Percentiles rank a stretch among this genome's conserved stretches.
These are phyloP conservation scores for Coregonus sp. DNA, from an alignment of 2,797 vertebrate genomes.

Conservation along the genomic window DNA sequence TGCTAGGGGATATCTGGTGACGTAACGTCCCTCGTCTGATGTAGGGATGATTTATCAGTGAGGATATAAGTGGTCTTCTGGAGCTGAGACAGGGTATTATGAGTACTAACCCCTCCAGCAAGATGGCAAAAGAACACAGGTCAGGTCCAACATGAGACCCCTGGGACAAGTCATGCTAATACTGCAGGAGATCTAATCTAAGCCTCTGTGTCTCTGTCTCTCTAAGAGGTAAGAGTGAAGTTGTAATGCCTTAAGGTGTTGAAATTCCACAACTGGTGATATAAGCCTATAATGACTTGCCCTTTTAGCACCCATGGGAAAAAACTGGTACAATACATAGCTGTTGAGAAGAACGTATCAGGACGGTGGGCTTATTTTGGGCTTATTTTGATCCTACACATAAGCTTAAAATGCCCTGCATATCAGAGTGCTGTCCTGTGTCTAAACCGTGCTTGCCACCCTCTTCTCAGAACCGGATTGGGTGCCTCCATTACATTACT, in stretches of 20 bases:
- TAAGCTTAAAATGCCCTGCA: not conserved
- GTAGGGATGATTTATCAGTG: not conserved
- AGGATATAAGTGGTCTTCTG: not conserved
- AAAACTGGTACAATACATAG: not conserved
- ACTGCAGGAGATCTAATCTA: not conserved
- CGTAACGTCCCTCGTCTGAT: not conserved
- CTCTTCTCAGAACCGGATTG: not conserved
- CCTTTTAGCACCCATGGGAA: slow-evolving; percentile 29
- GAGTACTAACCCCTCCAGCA: not conserved
- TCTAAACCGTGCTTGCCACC: not conserved
- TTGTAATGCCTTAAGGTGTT: slow-evolving; percentile 15
- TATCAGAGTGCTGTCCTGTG: not conserved
- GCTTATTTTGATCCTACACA: not conserved
- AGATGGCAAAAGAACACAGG: not conserved
- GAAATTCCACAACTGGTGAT: slow-evolving; percentile 31
- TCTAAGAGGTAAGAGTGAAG: not conserved
- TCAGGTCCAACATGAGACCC: not conserved
- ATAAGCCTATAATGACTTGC: slow-evolving; percentile 40
- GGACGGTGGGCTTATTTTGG: not conserved
- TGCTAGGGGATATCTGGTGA: not conserved
- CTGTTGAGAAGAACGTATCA: not conserved
- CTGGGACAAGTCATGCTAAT: not conserved
- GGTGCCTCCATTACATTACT: not conserved
- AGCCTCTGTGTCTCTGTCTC: not conserved
- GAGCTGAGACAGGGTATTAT: not conserved